Conservation (phyloP, 1,140 invertebrate genomes). For the Drosophila suzukii region DNA sequence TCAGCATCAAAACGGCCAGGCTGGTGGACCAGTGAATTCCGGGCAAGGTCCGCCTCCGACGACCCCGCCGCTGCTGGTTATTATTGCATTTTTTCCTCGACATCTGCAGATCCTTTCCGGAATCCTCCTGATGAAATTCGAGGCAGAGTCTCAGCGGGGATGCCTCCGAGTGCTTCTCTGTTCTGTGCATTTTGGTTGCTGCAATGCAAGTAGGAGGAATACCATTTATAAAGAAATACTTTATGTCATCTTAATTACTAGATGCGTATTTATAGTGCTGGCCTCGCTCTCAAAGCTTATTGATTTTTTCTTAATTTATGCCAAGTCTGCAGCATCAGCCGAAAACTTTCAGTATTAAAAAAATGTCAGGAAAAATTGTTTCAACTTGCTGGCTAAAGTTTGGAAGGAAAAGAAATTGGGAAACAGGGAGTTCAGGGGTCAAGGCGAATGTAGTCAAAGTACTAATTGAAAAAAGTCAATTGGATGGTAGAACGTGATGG, state of each 20-base stretch:
- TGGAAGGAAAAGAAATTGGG: not conserved
- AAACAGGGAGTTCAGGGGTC: conserved; percentile 27
- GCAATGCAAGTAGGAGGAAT: conserved; percentile 25
- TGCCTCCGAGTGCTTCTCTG: conserved; percentile 27
- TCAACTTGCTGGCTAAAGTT: conserved; percentile 17
- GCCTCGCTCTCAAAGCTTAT: conserved; percentile 21
- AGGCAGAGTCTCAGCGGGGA: conserved; percentile 36
- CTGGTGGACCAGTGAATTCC: conserved; percentile 55
- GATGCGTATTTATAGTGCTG: conserved; percentile 15
- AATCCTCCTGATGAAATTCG: conserved; percentile 36
- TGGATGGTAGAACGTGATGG: not conserved
- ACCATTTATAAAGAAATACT: conserved; percentile 1
- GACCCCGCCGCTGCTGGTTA: conserved; percentile 65
- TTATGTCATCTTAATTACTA: conserved; percentile 6
- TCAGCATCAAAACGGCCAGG: conserved; percentile 56
- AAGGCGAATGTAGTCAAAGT: conserved; percentile 19
- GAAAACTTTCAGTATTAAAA: conserved; percentile 49
- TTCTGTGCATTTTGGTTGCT: conserved; percentile 62
- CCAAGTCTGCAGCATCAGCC: conserved; percentile 35
- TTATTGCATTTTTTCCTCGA: conserved; percentile 67
- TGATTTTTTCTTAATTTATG: conserved; percentile 71
- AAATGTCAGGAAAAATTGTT: conserved; percentile 35
- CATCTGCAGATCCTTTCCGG: conserved; percentile 59
- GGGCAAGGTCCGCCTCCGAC: conserved; percentile 34
- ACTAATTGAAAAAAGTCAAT: conserved; percentile 46